These are phyloP conservation scores for Heterocephalus glaber DNA, from an alignment of 2,113 vertebrate species.

Conservation along the genomic window DNA sequence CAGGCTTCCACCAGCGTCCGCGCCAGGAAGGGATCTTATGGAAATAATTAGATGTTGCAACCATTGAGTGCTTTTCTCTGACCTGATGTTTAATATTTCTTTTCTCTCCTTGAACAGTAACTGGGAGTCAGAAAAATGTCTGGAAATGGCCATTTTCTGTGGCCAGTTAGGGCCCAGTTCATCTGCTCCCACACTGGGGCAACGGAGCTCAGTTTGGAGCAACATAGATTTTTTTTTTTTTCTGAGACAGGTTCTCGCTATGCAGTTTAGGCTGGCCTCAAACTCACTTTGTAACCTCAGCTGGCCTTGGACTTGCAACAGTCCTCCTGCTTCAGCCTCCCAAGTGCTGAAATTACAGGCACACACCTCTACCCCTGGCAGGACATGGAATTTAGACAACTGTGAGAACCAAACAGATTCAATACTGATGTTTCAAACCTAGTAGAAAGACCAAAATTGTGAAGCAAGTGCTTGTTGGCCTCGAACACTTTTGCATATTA, in stretches of 20 bases:
- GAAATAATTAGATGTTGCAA: background rate
- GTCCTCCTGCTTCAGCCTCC: background rate
- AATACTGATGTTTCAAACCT: background rate
- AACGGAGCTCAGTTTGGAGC: background rate
- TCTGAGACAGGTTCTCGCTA: background rate
- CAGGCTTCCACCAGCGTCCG: background rate
- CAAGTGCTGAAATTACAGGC: background rate
- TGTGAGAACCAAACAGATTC: background rate
- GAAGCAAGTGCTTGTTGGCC: slow-evolving; percentile 45
- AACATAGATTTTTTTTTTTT: background rate
- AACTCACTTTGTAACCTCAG: too few relatives aligned
- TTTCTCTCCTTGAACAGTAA: background rate
- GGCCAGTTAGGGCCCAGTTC: background rate
- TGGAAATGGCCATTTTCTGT: background rate
- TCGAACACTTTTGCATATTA: background rate
- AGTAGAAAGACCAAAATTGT: slow-evolving; percentile 23
- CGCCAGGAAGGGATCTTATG: background rate
- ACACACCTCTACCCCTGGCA: background rate
- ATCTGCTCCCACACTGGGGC: background rate
- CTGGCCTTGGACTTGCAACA: too few relatives aligned
- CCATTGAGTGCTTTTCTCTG: background rate
- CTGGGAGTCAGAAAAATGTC: background rate
- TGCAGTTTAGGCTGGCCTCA: background rate
- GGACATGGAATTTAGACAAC: background rate
- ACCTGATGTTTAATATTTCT: background rate